These are phyloP conservation scores for Yoshiicerus persimilis DNA, from an alignment of 1,140 invertebrate genomes.

Conservation along the genomic window DNA sequence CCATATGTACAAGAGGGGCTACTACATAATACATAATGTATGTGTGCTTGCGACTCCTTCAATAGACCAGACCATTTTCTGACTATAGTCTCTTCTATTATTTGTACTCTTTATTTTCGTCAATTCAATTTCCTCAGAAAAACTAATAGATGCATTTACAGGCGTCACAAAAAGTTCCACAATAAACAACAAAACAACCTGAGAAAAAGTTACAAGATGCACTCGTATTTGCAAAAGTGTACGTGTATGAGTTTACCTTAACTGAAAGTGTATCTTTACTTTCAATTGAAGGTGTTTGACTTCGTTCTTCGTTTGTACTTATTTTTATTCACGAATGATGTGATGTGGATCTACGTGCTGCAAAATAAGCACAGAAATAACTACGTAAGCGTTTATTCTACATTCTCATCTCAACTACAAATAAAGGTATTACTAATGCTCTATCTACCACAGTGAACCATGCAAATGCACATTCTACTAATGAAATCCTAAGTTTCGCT, in stretches of 20 bases:
- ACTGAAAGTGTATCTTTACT: background rate
- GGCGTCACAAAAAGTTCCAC: background rate
- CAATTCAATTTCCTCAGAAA: background rate
- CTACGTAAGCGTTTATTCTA: too few species aligned
- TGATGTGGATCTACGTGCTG: background rate
- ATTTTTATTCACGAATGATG: background rate
- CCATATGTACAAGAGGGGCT: too few species aligned
- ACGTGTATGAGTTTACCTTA: background rate
- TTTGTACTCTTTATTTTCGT: background rate
- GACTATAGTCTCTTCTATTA: too few species aligned
- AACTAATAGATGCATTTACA: background rate
- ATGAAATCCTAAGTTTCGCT: background rate
- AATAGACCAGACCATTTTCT: too few species aligned
- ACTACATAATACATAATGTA: too few species aligned
- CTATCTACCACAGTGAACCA: too few species aligned
- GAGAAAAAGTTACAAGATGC: too few species aligned
- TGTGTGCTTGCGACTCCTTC: too few species aligned
- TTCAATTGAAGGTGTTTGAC: background rate
- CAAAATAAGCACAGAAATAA: background rate
- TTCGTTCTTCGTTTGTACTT: background rate
- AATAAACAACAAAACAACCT: background rate
- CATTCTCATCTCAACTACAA: too few species aligned
- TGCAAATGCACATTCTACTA: background rate
- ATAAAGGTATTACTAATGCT: background rate
- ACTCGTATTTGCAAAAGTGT: background rate